These are phyloP conservation scores for Elgaria multicarinata DNA, from an alignment of 2,113 vertebrate genomes.

Conservation along the genomic window DNA sequence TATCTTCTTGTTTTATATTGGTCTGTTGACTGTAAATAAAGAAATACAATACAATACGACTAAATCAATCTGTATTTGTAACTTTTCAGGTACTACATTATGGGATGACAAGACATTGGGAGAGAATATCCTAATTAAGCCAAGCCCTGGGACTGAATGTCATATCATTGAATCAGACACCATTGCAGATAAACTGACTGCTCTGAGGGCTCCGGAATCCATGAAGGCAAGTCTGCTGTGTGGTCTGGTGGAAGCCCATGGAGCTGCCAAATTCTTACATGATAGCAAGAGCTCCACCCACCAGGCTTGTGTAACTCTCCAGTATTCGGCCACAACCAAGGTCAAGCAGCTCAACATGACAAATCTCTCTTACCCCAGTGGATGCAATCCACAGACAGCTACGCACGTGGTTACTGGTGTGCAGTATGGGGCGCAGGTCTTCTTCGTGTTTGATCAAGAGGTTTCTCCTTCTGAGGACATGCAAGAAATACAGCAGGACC, in stretches of 20 bases:
- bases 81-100: not conserved
- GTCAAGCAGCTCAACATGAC: too few relatives aligned
- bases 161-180: slow-evolving; percentile 57
- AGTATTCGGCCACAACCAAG: slow-evolving; percentile 18
- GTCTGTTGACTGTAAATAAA: too few relatives aligned
- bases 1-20: too few relatives aligned
- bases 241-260: slow-evolving; percentile 50
- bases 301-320: slow-evolving; percentile 53
- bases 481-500: not conserved
- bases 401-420: too few relatives aligned
- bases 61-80: not conserved
- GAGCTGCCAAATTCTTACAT: slow-evolving; percentile 44
- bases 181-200: slow-evolving; percentile 46
- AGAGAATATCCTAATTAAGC: not conserved
- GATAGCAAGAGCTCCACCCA: slow-evolving; percentile 52
- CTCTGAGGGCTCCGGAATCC: slow-evolving; percentile 38
- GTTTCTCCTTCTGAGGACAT: not conserved
- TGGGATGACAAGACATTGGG: not conserved
- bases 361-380: too few relatives aligned
- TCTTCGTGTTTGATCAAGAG: too few relatives aligned
- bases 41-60: too few relatives aligned
- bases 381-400: too few relatives aligned
- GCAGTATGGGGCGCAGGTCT: too few relatives aligned
- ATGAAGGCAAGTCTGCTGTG: slow-evolving; percentile 53
- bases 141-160: slow-evolving; percentile 42